Base-by-base conservation (phyloP, 2,888 invertebrate species). In the Lithosia quadra region DNA sequence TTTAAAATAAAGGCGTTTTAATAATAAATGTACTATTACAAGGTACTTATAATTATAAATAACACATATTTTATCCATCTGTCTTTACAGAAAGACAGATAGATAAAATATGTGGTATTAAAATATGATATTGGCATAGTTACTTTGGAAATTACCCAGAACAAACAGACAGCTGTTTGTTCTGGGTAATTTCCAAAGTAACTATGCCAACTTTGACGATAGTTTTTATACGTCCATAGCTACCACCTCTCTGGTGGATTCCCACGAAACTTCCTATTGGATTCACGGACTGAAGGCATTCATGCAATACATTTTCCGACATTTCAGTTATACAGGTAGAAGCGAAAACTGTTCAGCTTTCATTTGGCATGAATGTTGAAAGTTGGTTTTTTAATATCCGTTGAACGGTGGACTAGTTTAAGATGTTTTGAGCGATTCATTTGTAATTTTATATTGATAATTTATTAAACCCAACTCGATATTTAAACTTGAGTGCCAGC, bases 221-320 rank as follows among this genome's bases (percentile, higher is more conserved):
- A n/a, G n/a, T n/a, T n/a, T n/a, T n/a, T n/a, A n/a, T n/a, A n/a
- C n/a, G n/a, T n/a, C n/a, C n/a, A n/a, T n/a, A n/a, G 21, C n/a
- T 21, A 24, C 28, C 39, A 65, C n/a, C 58, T 63, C 18, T 43
- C 66, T 69, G 36, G 24, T n/a, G 18, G 18, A n/a, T 49, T 57
- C 60, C 58, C 68, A 55, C 10, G 43, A 68, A 77, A 79, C 63
- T 72, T 72, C 53, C 53, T 76, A 77, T 77, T 69, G 57, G 77
- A 76, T 76, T 79, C 55, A 28, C 33, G 15, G 49, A 63, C 66
- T 67, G 49, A 56, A 8, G 62, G 59, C 39, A 67, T 49, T 62
- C 57, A 57, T 65, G 73, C 56, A 60, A 33, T 68, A 66, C 34
- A 57, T 58, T 58, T 63, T 22, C 39, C 24, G 24, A 56, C 59